phyloP scores from a whole-genome alignment of 2,888 invertebrate genomes.

The Nomada ferruginata region DNA sequence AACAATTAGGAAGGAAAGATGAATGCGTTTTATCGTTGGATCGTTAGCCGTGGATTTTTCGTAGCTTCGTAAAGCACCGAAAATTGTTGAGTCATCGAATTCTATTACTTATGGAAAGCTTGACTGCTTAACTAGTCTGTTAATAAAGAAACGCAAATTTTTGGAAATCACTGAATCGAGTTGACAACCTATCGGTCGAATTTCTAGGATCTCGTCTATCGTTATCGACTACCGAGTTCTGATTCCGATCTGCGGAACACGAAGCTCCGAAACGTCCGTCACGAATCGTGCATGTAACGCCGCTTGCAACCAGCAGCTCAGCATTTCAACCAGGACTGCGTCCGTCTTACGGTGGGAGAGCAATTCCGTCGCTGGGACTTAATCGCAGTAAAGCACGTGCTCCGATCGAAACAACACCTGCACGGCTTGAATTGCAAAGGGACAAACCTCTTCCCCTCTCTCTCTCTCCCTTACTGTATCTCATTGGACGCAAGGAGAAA shows the following conservation, averaged over 20 bases:
- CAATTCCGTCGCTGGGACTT: conserved; percentile 50
- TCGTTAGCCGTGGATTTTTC: no score
- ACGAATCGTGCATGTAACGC: conserved; percentile 39
- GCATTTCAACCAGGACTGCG: conserved; percentile 25
- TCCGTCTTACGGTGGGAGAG: conserved; percentile 54
- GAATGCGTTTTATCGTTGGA: no score
- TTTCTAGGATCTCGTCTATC: background rate
- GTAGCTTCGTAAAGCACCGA: no score
- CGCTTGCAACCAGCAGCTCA: conserved; percentile 6
- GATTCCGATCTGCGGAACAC: conserved; percentile 35
- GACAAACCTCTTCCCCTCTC: background rate
- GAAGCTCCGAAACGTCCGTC: conserved; percentile 26
- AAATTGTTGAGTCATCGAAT: no score
- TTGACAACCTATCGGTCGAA: background rate
- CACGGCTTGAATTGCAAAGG: background rate
- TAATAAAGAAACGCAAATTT: background rate
- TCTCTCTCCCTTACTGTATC: background rate
- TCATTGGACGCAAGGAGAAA: background rate
- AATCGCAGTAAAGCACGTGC: conserved; percentile 50
- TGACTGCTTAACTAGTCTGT: no score
- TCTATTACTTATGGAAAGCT: no score
- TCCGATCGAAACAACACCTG: conserved; percentile 47
- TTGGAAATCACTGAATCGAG: background rate
- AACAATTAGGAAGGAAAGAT: no score
- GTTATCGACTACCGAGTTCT: conserved; percentile 15